These are phyloP conservation scores for Leptinotarsa lineolata DNA, from an alignment of 1,140 invertebrate species.

Conservation along the genomic window DNA sequence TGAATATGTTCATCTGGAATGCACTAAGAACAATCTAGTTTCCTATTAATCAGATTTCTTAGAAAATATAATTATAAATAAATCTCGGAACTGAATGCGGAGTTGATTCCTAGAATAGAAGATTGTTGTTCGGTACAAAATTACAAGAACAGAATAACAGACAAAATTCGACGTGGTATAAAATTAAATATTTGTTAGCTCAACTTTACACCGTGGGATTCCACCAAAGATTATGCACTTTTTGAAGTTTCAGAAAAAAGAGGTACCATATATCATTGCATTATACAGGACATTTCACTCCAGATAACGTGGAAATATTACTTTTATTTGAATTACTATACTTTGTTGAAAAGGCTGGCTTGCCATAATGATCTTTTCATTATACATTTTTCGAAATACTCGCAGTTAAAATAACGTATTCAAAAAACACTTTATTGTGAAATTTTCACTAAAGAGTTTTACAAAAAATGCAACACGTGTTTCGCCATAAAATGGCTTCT, in stretches of 20 bases:
- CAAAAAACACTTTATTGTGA: no score
- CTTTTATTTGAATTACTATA: no score
- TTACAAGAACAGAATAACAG: background rate
- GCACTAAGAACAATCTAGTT: background rate
- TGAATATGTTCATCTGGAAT: background rate
- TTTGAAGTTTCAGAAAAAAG: background rate
- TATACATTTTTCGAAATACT: no score
- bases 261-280: background rate
- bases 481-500: no score
- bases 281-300: no score
- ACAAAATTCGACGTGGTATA: background rate
- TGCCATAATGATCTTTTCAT: no score
- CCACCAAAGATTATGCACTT: background rate
- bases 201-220: background rate
- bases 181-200: background rate
- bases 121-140: background rate
- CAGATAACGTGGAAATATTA: no score
- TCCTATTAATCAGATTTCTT: conserved; percentile 2
- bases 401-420: no score
- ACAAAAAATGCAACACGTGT: no score
- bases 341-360: no score
- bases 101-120: background rate
- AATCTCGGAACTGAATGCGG: background rate
- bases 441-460: no score
- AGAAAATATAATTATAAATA: background rate